Percentiles rank a stretch among this genome's conserved stretches.
Conservation (phyloP, 2,797 vertebrate species). For the Anguilla anguilla region DNA sequence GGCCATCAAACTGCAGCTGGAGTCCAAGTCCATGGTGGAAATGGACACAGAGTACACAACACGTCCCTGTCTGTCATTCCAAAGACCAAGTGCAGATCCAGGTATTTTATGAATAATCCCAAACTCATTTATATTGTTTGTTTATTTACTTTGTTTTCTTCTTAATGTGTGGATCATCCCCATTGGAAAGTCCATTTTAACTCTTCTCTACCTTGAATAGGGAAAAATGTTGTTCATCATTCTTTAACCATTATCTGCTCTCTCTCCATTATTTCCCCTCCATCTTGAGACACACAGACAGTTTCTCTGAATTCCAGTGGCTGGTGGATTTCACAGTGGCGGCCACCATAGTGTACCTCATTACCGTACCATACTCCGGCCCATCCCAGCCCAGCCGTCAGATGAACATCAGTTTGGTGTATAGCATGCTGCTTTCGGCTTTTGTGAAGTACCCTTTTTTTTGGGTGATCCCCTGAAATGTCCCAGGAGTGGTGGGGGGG, state of each 20-base stretch:
- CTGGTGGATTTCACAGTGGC: constrained; percentile 96
- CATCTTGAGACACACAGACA: constrained; percentile 85
- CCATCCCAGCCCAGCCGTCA: constrained; percentile 87
- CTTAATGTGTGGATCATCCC: background rate
- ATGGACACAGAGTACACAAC: constrained; percentile 89
- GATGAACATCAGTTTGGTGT: constrained; percentile 98
- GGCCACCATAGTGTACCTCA: constrained; percentile 89
- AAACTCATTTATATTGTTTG: background rate
- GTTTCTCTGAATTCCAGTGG: constrained; percentile 98
- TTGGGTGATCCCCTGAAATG: background rate
- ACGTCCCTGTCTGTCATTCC: background rate
- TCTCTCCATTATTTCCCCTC: background rate
- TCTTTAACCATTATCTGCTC: background rate
- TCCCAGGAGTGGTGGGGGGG: background rate
- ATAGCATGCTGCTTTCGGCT: constrained; percentile 93
- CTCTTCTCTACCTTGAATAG: background rate
- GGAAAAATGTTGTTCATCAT: background rate
- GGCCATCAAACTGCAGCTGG: constrained; percentile 95
- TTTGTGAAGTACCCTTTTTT: constrained; percentile 97
- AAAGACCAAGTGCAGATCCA: background rate
- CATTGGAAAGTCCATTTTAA: background rate
- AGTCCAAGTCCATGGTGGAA: constrained; percentile 94
- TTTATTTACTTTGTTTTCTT: background rate
- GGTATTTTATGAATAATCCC: background rate
- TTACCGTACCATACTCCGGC: constrained; percentile 92